Evolutionary conservation across 2,888 invertebrate genomes (phyloP).

Genomic region (Epicampocera succincta): DNA sequence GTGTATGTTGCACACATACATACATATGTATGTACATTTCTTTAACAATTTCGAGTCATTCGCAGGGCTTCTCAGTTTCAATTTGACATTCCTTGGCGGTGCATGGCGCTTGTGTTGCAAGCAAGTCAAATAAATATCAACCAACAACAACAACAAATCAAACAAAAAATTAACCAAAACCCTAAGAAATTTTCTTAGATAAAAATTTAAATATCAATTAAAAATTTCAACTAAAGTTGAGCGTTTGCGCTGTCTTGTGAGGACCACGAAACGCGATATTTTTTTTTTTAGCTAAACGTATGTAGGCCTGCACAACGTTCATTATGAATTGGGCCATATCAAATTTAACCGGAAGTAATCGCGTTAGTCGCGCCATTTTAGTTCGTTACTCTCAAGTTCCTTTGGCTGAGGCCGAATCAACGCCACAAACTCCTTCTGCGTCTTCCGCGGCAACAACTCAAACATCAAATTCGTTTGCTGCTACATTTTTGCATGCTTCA

Average conservation of each 20-base stretch:
- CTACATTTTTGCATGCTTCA: slow-evolving; percentile 75
- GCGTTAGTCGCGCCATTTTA: slow-evolving; percentile 80
- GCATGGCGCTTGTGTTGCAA: slow-evolving; percentile 56
- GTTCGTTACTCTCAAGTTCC: slow-evolving; percentile 81
- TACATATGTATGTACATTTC: too few relatives aligned
- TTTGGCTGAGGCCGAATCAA: slow-evolving; percentile 74
- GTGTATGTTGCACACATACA: slow-evolving; percentile 60
- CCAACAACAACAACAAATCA: slow-evolving; percentile 11
- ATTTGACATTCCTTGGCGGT: slow-evolving; percentile 69
- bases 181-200: slow-evolving; percentile 23
- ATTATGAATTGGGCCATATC: slow-evolving; percentile 81
- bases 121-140: slow-evolving; percentile 13
- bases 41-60: slow-evolving; percentile 66
- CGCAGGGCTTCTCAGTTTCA: slow-evolving; percentile 71
- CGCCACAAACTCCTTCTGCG: slow-evolving; percentile 75
- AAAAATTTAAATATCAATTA: slow-evolving; percentile 32
- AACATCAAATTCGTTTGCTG: slow-evolving; percentile 74
- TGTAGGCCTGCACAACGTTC: slow-evolving; percentile 29
- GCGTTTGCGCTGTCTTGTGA: background rate
- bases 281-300: slow-evolving; percentile 23
- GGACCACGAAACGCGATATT: slow-evolving; percentile 7
- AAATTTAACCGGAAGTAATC: slow-evolving; percentile 81
- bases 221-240: slow-evolving; percentile 9
- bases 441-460: slow-evolving; percentile 61
- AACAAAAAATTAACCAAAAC: slow-evolving; percentile 12